Evolutionary conservation across 2,797 vertebrate genomes (phyloP), one percentile per base, ranked within the genome.

Genomic region (Chiroxiphia lanceolata): DNA sequence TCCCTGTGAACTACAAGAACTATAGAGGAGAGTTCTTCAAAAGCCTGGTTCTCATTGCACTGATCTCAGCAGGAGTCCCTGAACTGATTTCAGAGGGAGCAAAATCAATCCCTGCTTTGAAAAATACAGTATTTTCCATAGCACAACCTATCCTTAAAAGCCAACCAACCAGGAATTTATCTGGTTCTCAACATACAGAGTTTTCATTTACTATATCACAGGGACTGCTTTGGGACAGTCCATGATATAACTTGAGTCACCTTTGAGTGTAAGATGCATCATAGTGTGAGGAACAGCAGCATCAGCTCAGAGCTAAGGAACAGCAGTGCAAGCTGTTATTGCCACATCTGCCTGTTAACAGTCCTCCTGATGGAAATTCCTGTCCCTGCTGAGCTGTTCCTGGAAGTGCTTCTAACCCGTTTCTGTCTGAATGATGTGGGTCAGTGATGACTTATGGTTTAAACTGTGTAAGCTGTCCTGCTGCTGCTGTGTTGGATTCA

Each of bases 101-200:
- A 94, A 83, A 91, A 83, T 93, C 93, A 75, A 70, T 80, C 56
- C 48, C 60, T 76, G 42, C 84, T 94, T 89, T 91, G 64, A 85
- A 94, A 94, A 53, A 68, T 33, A 36, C 19, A 60, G 54, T 34
- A 34, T 94, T 91, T 92, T 67, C 78, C 48, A 12, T 27, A 74
- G 74, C 74, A 57, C 51, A 74, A 57, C 48, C 53, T 44, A 5
- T 21, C 79, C 65, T 93, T 83, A 60, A 64, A 85, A 91, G 34
- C 6, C 56, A 84, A 27, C 38, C 50, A 47, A 48, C 26, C 53
- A 71, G 45, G 76, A 75, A 34, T 83, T 75, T 61, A 23, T 65
- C 47, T 89, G 38, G 11, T 56, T 92, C 89, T 88, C 79, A 72
- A 3, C 27, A 51, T 33, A 26, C 26, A 57, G 13, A 27, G 48